Evolutionary conservation across 2,113 vertebrate species (phyloP).

Genomic region (Nematolebias whitei): DNA sequence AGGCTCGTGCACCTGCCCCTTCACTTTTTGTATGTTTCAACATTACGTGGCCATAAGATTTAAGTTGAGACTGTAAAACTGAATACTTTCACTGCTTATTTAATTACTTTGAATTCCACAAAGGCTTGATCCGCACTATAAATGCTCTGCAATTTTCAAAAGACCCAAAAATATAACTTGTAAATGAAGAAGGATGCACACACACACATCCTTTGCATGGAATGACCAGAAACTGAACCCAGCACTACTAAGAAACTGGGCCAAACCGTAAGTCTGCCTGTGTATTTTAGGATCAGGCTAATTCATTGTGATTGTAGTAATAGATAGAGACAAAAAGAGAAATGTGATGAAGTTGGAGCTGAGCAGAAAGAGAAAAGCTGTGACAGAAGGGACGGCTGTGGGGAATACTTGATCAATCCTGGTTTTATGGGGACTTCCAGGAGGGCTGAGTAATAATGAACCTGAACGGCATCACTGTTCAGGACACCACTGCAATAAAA

Average conservation of each 20-base stretch:
- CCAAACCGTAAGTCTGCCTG: conserved; percentile 72
- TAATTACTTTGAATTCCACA: conserved; percentile 75
- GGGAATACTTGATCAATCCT: conserved; percentile 67
- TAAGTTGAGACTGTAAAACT: conserved; percentile 66
- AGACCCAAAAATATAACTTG: conserved; percentile 48
- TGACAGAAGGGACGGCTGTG: conserved; percentile 28
- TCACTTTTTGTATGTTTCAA: conserved; percentile 24
- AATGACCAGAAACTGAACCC: conserved; percentile 68
- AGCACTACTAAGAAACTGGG: conserved; percentile 68
- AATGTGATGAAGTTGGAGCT: conserved; percentile 34
- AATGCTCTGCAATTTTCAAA: conserved; percentile 66
- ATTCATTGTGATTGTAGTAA: conserved; percentile 79
- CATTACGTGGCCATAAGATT: conserved; percentile 42
- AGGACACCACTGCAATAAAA: background rate
- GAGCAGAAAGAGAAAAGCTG: conserved; percentile 32
- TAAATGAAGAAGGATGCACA: conserved; percentile 39
- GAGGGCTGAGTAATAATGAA: conserved; percentile 69
- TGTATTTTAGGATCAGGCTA: conserved; percentile 73
- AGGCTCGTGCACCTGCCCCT: conserved; percentile 54
- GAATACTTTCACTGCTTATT: conserved; percentile 71
- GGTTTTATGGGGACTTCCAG: conserved; percentile 67
- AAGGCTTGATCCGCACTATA: conserved; percentile 63
- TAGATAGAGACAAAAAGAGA: conserved; percentile 56
- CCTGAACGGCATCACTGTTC: conserved; percentile 29
- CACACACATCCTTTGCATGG: conserved; percentile 25